Evolutionary conservation across 2,888 invertebrate genomes (phyloP).

Genomic region (Eurytoma californica): DNA sequence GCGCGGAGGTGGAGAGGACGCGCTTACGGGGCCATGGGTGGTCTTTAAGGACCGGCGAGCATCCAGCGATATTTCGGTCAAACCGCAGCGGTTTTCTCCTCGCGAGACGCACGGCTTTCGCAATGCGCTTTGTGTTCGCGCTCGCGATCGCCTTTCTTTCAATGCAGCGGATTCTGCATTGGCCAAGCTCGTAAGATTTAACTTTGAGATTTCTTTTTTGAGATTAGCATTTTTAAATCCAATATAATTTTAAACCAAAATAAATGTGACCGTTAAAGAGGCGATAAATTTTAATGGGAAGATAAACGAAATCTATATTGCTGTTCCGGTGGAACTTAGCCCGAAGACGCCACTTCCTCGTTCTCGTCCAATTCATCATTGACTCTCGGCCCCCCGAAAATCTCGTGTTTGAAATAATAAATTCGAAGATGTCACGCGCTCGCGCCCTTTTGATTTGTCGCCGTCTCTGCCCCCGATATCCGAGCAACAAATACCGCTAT

Average conservation of each 20-base stretch:
- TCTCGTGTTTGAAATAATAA: slow-evolving; percentile 12
- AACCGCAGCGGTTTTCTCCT: slow-evolving; percentile 17
- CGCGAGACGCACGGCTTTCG: too few species aligned
- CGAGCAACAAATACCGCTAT: slow-evolving; percentile 24
- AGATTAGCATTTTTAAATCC: too few species aligned
- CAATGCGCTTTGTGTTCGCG: neutral
- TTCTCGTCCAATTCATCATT: neutral
- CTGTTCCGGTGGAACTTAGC: too few species aligned
- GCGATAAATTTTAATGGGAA: too few species aligned
- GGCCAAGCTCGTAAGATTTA: too few species aligned
- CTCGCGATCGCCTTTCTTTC: too few species aligned
- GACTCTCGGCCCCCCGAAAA: neutral
- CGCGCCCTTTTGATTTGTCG: slow-evolving; percentile 55
- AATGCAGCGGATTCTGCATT: too few species aligned
- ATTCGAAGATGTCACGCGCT: slow-evolving; percentile 17
- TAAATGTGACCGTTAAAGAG: too few species aligned
- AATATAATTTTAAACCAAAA: too few species aligned
- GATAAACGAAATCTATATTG: too few species aligned
- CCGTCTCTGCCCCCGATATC: slow-evolving; percentile 55
- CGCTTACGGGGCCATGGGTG: slow-evolving; percentile 57
- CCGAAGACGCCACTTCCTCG: neutral
- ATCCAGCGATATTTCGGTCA: slow-evolving; percentile 32
- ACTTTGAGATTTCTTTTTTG: too few species aligned
- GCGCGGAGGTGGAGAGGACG: slow-evolving; percentile 25
- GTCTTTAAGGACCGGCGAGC: slow-evolving; percentile 53